phyloP scores from a whole-genome alignment of 1,140 invertebrate genomes.

The Temnothorax curvispinosus region DNA sequence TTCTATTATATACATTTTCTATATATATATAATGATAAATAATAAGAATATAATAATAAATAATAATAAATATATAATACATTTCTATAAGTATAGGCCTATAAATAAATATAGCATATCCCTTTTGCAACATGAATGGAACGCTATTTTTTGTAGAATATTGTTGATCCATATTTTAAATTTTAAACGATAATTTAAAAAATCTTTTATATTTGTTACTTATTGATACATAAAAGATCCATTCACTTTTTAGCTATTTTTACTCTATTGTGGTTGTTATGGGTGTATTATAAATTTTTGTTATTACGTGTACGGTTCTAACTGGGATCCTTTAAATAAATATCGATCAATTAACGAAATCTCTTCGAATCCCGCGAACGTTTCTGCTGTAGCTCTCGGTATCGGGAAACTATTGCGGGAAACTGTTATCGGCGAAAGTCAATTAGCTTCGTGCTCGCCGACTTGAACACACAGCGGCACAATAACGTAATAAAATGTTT shows the following conservation, averaged over 20 bases:
- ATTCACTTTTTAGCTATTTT: not conserved
- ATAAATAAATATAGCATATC: too few relatives aligned
- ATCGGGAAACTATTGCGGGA: slow-evolving; percentile 55
- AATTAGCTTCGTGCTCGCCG: slow-evolving; percentile 47
- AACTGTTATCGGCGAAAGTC: slow-evolving; percentile 58
- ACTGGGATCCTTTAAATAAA: slow-evolving; percentile 44
- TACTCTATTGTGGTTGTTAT: not conserved
- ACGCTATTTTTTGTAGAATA: not conserved
- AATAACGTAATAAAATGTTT: slow-evolving; percentile 62
- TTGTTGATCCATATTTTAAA: not conserved
- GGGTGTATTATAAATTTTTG: slow-evolving; percentile 14
- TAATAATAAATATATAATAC: too few relatives aligned
- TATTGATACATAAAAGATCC: not conserved
- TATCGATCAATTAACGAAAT: slow-evolving; percentile 54
- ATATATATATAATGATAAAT: not conserved
- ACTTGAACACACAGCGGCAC: slow-evolving; percentile 28
- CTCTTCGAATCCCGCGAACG: slow-evolving; percentile 52
- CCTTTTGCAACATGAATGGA: not conserved
- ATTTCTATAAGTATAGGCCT: too few relatives aligned
- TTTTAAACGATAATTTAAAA: not conserved
- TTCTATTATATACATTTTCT: not conserved
- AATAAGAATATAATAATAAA: not conserved
- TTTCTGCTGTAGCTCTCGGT: slow-evolving; percentile 8
- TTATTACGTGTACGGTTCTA: not conserved
- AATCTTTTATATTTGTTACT: not conserved